Evolutionary conservation across 1,140 invertebrate genomes (phyloP).

Genomic region (Zaprionus ornatus): DNA sequence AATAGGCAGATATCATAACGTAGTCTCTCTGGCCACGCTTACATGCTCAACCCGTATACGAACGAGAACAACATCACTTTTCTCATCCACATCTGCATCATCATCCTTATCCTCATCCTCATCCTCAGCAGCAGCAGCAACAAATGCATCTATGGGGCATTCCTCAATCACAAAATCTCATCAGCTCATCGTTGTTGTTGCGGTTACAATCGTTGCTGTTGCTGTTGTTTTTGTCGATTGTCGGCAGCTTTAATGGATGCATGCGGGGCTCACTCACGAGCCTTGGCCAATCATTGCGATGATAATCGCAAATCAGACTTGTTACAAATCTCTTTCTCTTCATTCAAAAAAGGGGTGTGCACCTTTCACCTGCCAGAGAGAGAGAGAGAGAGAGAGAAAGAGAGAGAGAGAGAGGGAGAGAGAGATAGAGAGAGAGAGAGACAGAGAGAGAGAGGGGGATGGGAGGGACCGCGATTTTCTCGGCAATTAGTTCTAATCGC

Average conservation of each 20-base stretch:
- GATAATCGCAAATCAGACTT: slow-evolving; percentile 28
- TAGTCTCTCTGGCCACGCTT: too few species aligned
- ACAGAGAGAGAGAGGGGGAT: too few species aligned
- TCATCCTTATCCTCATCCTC: neutral
- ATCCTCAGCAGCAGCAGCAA: neutral
- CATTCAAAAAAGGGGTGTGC: neutral
- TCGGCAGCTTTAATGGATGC: slow-evolving; percentile 31
- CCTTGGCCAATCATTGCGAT: slow-evolving; percentile 29
- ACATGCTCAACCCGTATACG: neutral
- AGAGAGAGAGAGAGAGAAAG: neutral
- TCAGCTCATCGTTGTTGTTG: slow-evolving; percentile 8
- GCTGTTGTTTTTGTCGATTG: slow-evolving; percentile 8
- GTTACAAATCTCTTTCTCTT: slow-evolving; percentile 15
- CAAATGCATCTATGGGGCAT: slow-evolving; percentile 15
- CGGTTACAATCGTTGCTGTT: neutral
- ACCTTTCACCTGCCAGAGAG: slow-evolving; percentile 30
- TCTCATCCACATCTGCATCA: neutral
- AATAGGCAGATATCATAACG: neutral
- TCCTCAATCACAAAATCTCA: slow-evolving; percentile 25
- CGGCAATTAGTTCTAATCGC: slow-evolving; percentile 43
- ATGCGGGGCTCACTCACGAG: slow-evolving; percentile 14
- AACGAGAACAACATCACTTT: neutral
- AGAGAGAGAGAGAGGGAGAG: neutral
- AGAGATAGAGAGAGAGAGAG: neutral
- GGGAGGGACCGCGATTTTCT: neutral